Conservation (phyloP, 2,113 vertebrate genomes). For the Malurus melanocephalus region DNA sequence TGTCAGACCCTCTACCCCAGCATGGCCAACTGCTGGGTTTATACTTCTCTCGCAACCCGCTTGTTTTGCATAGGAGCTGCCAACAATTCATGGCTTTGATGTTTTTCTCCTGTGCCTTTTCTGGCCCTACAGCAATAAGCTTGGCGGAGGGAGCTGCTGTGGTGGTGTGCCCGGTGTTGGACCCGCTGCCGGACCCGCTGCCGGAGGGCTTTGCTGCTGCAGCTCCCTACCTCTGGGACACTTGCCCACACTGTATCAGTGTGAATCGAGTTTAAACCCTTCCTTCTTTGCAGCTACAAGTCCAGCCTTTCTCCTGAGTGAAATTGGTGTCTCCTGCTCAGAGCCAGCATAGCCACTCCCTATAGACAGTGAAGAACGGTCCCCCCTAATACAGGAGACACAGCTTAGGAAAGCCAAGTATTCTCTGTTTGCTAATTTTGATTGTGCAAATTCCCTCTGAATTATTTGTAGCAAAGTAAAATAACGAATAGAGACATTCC, state of each 20-base stretch:
- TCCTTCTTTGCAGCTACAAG: background rate
- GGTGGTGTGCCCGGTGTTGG: background rate
- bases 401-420: background rate
- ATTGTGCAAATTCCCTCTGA: background rate
- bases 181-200: background rate
- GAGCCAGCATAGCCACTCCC: background rate
- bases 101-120: background rate
- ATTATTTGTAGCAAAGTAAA: background rate
- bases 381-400: background rate
- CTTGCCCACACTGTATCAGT: fast-evolving
- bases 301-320: background rate
- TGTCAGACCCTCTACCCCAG: no score
- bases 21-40: background rate
- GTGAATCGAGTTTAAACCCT: background rate
- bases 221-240: background rate
- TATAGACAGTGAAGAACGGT: background rate
- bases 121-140: background rate
- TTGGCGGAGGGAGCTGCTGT: background rate
- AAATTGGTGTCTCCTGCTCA: background rate
- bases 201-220: background rate
- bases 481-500: background rate
- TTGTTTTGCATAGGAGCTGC: background rate
- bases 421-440: background rate
- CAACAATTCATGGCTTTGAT: fast-evolving
- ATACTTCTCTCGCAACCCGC: fast-evolving